Conservation (phyloP, 53 echinoderm and acorn worm species). For the Actinopyga echinites region DNA sequence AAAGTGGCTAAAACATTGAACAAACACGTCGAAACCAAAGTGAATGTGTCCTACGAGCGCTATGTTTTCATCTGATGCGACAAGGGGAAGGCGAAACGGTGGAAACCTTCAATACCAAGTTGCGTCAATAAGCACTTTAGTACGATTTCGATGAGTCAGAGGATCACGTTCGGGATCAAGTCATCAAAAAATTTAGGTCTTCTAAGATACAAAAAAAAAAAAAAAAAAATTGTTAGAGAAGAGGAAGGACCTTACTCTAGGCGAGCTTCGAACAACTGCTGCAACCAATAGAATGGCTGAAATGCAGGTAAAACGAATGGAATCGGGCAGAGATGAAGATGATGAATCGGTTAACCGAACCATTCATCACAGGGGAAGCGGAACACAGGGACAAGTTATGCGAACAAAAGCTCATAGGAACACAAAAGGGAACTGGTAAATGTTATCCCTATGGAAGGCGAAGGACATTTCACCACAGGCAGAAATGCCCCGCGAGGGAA, state of each 20-base stretch:
- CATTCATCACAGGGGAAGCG: too few relatives aligned
- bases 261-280: constrained; percentile 45
- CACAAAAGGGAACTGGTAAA: too few relatives aligned
- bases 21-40: constrained; percentile 44
- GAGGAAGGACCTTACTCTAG: constrained; percentile 41
- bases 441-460: constrained; percentile 48
- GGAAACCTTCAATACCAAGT: constrained; percentile 41
- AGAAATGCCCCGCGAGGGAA: constrained; percentile 49
- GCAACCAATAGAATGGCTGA: constrained; percentile 46
- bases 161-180: constrained; percentile 40
- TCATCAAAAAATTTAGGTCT: constrained; percentile 63
- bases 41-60: constrained; percentile 48
- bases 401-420: too few relatives aligned
- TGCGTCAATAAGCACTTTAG: constrained; percentile 41
- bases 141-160: constrained; percentile 47
- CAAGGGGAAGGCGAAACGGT: constrained; percentile 42
- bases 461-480: constrained; percentile 58
- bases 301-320: constrained; percentile 38
- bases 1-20: constrained; percentile 17
- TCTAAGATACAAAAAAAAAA: constrained; percentile 42
- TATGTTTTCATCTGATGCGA: constrained; percentile 41
- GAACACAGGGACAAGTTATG: too few relatives aligned
- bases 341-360: too few relatives aligned
- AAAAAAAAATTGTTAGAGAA: constrained; percentile 44
- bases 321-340: too few relatives aligned